Conservation (phyloP, 2,888 invertebrate species). For the Agrotis ipsilon region DNA sequence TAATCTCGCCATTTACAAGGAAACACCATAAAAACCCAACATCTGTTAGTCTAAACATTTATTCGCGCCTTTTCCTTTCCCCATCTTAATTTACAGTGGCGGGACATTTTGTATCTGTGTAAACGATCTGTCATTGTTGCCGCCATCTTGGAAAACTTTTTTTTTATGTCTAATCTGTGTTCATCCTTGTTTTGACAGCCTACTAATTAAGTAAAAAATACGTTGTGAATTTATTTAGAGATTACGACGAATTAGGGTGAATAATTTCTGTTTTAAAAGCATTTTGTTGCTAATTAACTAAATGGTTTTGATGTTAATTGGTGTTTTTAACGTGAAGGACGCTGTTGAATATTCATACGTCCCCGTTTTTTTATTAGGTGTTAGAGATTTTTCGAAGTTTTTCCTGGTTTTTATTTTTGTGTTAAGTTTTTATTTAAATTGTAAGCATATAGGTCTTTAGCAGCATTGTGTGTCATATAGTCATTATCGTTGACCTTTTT, state of each 20-base stretch:
- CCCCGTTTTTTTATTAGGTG: conserved; percentile 43
- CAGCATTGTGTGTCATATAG: neutral
- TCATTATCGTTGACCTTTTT: neutral
- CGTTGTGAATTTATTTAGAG: conserved; percentile 56
- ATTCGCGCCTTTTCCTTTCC: conserved; percentile 62
- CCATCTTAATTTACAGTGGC: conserved; percentile 75
- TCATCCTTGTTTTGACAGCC: conserved; percentile 69
- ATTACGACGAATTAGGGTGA: conserved; percentile 61
- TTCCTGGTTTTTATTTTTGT: neutral
- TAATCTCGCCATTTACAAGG: conserved; percentile 53
- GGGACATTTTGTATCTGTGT: conserved; percentile 85
- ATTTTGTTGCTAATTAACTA: conserved; percentile 62
- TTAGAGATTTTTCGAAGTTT: conserved; percentile 41
- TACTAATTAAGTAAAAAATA: conserved; percentile 70
- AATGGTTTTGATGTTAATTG: conserved; percentile 65
- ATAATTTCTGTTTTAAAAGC: conserved; percentile 55
- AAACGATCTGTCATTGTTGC: conserved; percentile 86
- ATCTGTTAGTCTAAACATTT: conserved; percentile 64
- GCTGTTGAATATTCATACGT: conserved; percentile 54
- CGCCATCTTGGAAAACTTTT: conserved; percentile 76
- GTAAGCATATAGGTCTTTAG: neutral
- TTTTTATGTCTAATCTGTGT: conserved; percentile 76
- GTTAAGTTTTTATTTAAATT: neutral
- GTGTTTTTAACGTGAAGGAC: conserved; percentile 60
- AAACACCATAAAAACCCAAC: conserved; percentile 56